Conservation (phyloP, 2,113 vertebrate species). For the Formicarius rufipectus region DNA sequence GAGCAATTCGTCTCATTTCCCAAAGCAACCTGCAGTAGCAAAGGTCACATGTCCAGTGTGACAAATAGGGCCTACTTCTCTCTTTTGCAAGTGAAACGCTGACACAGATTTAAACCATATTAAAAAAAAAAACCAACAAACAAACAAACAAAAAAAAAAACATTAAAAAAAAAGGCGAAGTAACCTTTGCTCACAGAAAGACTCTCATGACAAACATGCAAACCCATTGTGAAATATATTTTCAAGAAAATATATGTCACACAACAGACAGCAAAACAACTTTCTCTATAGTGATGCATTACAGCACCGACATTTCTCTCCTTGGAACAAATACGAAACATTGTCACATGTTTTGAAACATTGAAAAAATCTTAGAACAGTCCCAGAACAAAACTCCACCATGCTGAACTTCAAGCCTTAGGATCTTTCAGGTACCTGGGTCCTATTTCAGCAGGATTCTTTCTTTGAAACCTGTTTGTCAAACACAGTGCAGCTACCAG, state of each 20-base stretch:
- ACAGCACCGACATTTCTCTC: not conserved
- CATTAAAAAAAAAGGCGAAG: not conserved
- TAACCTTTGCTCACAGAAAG: not conserved
- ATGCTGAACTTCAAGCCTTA: not conserved
- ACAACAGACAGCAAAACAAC: not conserved
- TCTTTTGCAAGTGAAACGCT: not conserved
- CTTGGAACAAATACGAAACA: not conserved
- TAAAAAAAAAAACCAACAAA: not conserved
- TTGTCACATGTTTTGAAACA: not conserved
- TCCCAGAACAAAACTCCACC: not conserved
- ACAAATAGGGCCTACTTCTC: not conserved
- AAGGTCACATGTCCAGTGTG: not conserved
- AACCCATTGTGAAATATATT: not conserved
- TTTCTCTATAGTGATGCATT: not conserved
- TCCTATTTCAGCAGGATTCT: not conserved
- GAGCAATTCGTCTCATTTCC: slow-evolving; percentile 35
- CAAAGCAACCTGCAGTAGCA: not conserved
- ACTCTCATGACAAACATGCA: not conserved
- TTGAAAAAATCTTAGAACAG: not conserved
- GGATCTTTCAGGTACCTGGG: not conserved
- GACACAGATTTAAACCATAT: not conserved
- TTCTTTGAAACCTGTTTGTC: not conserved
- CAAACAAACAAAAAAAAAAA: too few relatives aligned
- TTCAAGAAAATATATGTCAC: not conserved
- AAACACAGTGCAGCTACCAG: not conserved